Evolutionary conservation across 2,797 vertebrate genomes (phyloP).

Genomic region (Acanthurus leucopareius): DNA sequence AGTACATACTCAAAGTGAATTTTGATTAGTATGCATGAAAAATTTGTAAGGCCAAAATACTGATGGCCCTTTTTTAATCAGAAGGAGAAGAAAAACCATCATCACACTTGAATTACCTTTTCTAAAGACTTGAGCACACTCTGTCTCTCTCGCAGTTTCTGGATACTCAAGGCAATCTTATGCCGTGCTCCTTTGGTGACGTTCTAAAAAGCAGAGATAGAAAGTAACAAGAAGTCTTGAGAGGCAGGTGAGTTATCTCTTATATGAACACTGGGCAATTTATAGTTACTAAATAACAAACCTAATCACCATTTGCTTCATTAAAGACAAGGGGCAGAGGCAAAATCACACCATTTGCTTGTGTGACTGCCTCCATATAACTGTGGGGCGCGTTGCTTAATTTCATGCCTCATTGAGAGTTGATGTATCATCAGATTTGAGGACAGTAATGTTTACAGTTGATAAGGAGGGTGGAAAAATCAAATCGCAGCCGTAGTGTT

Average conservation of each 20-base stretch:
- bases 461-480: constrained; percentile 63
- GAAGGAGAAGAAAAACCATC: constrained; percentile 1
- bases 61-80: neutral
- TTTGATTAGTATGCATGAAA: constrained; percentile 7
- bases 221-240: constrained; percentile 39
- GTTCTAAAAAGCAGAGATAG: constrained; percentile 83
- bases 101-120: constrained; percentile 87
- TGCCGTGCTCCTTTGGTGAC: constrained; percentile 97
- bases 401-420: constrained; percentile 82
- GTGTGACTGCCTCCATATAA: constrained; percentile 68
- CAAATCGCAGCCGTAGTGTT: constrained; percentile 27
- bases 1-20: constrained; percentile 6
- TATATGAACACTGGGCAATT: constrained; percentile 53
- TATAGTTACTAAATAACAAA: constrained; percentile 78
- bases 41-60: constrained; percentile 16
- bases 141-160: constrained; percentile 95
- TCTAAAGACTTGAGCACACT: constrained; percentile 94
- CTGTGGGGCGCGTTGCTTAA: constrained; percentile 74
- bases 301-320: constrained; percentile 78
- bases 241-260: constrained; percentile 49
- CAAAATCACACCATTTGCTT: constrained; percentile 61
- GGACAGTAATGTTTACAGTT: constrained; percentile 62
- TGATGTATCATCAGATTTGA: constrained; percentile 76
- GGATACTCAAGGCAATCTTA: constrained; percentile 97
- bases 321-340: constrained; percentile 69